A percentile compares a stretch with the other conserved stretches of the same genome.
Conservation (phyloP, 2,797 vertebrate species). For the Rhyacichthys aspro region DNA sequence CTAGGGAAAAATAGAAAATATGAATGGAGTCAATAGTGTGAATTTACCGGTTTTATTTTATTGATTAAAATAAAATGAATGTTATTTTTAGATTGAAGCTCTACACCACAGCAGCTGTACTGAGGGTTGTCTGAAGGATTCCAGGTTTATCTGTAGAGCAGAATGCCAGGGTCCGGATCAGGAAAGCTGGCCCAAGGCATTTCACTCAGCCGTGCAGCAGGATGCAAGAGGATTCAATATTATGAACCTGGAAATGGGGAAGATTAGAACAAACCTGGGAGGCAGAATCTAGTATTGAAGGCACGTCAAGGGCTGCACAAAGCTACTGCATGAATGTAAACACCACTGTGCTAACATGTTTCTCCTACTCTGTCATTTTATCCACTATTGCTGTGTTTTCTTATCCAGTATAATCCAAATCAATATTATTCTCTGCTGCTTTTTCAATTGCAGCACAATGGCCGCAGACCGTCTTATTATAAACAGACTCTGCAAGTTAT, state of each 20-base stretch:
- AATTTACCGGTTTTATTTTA: constrained; percentile 1
- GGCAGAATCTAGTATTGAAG: constrained; percentile 12
- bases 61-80: constrained; percentile 5
- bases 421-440: constrained; percentile 37
- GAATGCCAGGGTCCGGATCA: constrained; percentile 22
- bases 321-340: neutral
- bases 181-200: constrained; percentile 30
- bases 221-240: constrained; percentile 28
- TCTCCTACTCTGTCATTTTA: neutral
- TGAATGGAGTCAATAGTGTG: constrained; percentile 1
- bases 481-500: constrained; percentile 45
- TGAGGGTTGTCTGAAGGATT: constrained; percentile 10
- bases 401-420: constrained; percentile 39
- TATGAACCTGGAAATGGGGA: constrained; percentile 33
- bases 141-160: constrained; percentile 15
- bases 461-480: constrained; percentile 22
- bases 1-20: constrained; percentile 20
- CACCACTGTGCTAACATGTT: neutral
- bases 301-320: constrained; percentile 1
- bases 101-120: neutral
- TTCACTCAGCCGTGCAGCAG: constrained; percentile 20
- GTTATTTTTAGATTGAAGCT: neutral
- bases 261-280: constrained; percentile 19
- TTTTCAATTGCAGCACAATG: constrained; percentile 27
- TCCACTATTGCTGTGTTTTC: constrained; percentile 25